Conservation (phyloP, 1,140 invertebrate genomes). For the Streblospio benedicti region DNA sequence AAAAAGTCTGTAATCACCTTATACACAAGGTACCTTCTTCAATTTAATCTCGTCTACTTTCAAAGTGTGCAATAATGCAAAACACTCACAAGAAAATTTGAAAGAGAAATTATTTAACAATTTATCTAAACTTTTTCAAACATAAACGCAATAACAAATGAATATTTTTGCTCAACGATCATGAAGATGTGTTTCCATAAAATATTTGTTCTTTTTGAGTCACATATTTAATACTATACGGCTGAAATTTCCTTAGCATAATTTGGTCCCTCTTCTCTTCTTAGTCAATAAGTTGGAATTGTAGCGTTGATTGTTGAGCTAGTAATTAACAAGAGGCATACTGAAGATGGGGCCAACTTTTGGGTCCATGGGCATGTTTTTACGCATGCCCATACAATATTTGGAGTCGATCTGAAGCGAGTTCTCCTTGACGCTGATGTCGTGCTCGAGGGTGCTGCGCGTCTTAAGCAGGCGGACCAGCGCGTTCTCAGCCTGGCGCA, state of each 20-base stretch:
- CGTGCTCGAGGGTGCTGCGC: slow-evolving; percentile 70
- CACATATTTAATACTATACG: no score
- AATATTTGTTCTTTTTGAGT: no score
- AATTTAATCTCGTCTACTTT: no score
- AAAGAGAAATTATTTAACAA: no score
- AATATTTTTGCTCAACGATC: not conserved
- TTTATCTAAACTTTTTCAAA: no score
- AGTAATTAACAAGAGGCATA: slow-evolving; percentile 36
- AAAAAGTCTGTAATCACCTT: no score
- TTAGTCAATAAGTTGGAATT: not conserved
- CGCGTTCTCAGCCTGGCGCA: slow-evolving; percentile 49
- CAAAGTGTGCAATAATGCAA: no score
- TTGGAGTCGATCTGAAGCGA: slow-evolving; percentile 83
- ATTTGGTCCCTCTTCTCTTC: not conserved
- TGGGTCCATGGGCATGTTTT: slow-evolving; percentile 51
- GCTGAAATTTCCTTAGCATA: no score
- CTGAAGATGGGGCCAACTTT: slow-evolving; percentile 47
- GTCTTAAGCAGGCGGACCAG: slow-evolving; percentile 72
- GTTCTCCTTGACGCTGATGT: slow-evolving; percentile 80
- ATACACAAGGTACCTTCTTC: no score
- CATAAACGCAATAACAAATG: no score
- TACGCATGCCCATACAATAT: slow-evolving; percentile 78
- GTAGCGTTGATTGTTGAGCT: no score
- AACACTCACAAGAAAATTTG: no score
- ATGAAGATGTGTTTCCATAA: not conserved